These are phyloP conservation scores for Platyscapa corneri DNA, from an alignment of 1,140 invertebrate genomes.

Conservation along the genomic window DNA sequence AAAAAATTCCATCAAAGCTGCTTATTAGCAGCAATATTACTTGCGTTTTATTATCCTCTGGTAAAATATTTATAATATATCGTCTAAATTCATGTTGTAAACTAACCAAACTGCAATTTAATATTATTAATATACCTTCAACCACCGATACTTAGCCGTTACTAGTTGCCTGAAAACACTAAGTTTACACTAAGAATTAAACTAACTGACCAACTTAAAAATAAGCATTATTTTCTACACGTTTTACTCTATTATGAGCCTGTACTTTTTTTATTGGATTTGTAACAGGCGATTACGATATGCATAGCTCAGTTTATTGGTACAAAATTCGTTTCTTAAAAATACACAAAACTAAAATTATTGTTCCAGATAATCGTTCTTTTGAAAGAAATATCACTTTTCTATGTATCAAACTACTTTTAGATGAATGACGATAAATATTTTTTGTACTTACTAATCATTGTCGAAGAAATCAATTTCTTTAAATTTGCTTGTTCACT, in stretches of 20 bases:
- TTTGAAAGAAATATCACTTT: not conserved
- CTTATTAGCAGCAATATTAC: too few species aligned
- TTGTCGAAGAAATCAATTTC: not conserved
- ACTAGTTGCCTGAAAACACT: not conserved
- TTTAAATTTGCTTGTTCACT: not conserved
- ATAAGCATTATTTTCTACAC: not conserved
- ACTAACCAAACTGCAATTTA: not conserved
- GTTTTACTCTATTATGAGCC: not conserved
- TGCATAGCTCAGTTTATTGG: not conserved
- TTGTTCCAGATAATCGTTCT: not conserved
- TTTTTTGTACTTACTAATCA: not conserved
- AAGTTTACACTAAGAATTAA: too few species aligned
- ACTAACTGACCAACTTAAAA: not conserved
- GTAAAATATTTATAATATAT: too few species aligned
- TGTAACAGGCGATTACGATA: not conserved
- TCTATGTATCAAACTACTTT: not conserved
- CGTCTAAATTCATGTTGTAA: not conserved
- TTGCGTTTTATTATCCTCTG: too few species aligned
- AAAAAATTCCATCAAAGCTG: too few species aligned
- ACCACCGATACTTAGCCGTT: not conserved
- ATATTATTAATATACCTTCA: not conserved
- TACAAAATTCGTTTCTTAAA: not conserved
- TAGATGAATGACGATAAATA: not conserved
- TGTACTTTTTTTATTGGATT: not conserved
- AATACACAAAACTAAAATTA: not conserved